Conservation (phyloP, 2,888 invertebrate genomes). For the Mesoligia furuncula region DNA sequence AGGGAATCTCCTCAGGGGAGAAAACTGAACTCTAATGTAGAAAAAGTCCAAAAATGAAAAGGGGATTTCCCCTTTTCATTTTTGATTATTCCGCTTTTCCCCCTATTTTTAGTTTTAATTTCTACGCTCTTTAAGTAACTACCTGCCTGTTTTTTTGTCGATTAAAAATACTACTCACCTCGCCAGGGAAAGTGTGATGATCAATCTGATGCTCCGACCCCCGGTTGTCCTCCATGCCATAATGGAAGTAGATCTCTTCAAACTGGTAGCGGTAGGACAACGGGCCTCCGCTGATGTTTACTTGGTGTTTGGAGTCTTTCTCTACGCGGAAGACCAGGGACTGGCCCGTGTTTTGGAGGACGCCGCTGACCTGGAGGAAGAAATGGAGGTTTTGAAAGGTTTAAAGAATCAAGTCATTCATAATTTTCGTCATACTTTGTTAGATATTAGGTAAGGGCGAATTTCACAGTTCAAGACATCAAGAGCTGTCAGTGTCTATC, state of each 20-base stretch:
- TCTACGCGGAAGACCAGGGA: constrained; percentile 97
- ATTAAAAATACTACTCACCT: constrained; percentile 92
- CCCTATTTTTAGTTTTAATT: no score
- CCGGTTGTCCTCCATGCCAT: constrained; percentile 96
- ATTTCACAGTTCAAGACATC: background rate
- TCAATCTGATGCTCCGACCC: constrained; percentile 99
- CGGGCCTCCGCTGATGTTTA: constrained; percentile 99
- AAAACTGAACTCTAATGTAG: no score
- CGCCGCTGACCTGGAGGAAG: constrained; percentile 94
- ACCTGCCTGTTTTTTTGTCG: background rate
- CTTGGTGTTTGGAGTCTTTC: constrained; percentile 96
- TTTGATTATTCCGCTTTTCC: no score
- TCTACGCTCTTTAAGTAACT: no score
- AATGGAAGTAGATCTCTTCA: constrained; percentile 98
- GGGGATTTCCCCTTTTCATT: no score
- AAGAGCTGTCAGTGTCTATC: no score
- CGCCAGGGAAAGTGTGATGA: constrained; percentile 98
- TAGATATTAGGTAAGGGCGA: background rate
- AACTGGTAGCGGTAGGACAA: constrained; percentile 98
- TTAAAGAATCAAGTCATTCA: background rate
- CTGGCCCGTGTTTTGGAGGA: constrained; percentile 98
- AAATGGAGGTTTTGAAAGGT: background rate
- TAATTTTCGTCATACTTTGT: background rate
- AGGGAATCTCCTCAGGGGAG: no score
- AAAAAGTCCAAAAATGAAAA: no score